These are phyloP conservation scores for Esox lucius DNA, from an alignment of 2,797 vertebrate genomes.

Conservation along the genomic window DNA sequence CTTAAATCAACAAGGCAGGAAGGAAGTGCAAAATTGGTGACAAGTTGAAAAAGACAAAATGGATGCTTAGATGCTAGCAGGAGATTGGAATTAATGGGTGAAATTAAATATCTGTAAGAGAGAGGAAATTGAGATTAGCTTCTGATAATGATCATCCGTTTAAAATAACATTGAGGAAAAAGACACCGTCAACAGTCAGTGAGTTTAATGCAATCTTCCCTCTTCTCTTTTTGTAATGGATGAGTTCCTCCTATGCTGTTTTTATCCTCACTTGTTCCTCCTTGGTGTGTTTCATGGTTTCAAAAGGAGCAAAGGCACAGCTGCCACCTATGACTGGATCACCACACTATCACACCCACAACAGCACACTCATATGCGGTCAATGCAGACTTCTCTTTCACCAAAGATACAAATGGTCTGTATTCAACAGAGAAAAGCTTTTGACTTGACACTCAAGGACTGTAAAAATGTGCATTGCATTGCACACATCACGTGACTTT, in stretches of 20 bases:
- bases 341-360: background rate
- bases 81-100: slow-evolving; percentile 7
- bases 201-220: background rate
- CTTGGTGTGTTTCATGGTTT: background rate
- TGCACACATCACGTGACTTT: too few relatives aligned
- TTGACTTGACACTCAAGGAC: too few relatives aligned
- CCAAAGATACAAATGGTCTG: background rate
- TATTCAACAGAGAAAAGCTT: too few relatives aligned
- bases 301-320: background rate
- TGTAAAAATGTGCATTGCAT: too few relatives aligned
- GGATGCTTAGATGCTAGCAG: slow-evolving; percentile 21
- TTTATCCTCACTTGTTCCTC: slow-evolving; percentile 23
- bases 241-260: slow-evolving; percentile 23
- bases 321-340: background rate
- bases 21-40: slow-evolving; percentile 18
- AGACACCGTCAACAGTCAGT: background rate
- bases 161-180: background rate
- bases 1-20: background rate
- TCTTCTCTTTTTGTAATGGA: slow-evolving; percentile 9
- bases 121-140: background rate
- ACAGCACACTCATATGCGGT: background rate
- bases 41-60: slow-evolving; percentile 19
- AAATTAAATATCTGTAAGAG: slow-evolving; percentile 7
- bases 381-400: background rate
- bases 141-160: background rate